A percentile compares a stretch with the other conserved stretches of the same genome.
These are phyloP conservation scores for Cephus nigrinus DNA, from an alignment of 2,888 invertebrate genomes.

Conservation along the genomic window DNA sequence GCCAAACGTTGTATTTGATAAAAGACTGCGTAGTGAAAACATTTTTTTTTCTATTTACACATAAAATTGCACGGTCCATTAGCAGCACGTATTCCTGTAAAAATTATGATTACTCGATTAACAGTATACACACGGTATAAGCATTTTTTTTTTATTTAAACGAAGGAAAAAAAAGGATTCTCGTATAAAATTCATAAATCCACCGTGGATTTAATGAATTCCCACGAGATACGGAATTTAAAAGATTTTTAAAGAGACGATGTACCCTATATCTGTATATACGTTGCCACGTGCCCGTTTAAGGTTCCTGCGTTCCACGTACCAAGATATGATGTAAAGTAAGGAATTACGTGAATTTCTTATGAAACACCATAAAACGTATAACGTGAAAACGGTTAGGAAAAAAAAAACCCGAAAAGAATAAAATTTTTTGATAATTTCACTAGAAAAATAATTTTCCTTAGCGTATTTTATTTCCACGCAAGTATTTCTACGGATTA, in stretches of 20 bases:
- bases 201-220: conserved; percentile 18
- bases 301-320: neutral
- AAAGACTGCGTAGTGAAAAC: neutral
- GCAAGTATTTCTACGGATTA: neutral
- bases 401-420: too few relatives aligned
- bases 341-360: neutral
- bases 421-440: neutral
- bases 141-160: neutral
- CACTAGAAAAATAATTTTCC: conserved; percentile 8
- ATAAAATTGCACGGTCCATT: neutral
- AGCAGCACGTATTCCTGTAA: neutral
- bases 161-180: neutral
- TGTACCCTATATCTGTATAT: neutral
- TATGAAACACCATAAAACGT: neutral
- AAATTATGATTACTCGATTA: neutral
- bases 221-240: conserved; percentile 8
- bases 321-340: neutral
- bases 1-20: neutral
- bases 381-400: neutral
- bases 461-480: neutral
- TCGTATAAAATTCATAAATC: conserved; percentile 15
- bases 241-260: neutral
- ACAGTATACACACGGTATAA: neutral
- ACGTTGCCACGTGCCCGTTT: neutral
- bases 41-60: neutral